Base-by-base conservation (phyloP, 2,888 invertebrate genomes). In the Notocelia uddmanniana region DNA sequence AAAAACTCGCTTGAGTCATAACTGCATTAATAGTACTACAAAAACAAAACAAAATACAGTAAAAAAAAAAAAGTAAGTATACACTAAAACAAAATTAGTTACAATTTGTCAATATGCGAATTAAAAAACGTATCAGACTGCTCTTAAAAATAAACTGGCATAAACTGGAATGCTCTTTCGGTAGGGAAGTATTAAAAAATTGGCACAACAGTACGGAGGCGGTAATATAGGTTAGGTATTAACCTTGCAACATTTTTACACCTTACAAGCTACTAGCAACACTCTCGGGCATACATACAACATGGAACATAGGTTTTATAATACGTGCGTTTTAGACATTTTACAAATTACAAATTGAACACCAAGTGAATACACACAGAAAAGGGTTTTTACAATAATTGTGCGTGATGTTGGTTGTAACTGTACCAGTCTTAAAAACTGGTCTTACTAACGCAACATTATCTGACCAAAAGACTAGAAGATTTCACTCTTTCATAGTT, bases 171-270 rank as follows among this genome's bases (percentile, higher is more conserved):
- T 72, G 72, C 54, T 68, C 64, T 63, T 59, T 72, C 75, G 75
- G 79, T 78, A 79, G 77, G 77, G 76, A 78, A 76, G 79, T 75
- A 78, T 83, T 81, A 79, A 83, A 85, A 85, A 85, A 86, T 89
- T 89, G 89, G 89, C 89, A 89, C 88, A 89, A 83, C 84, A 64
- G 69, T 72, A 59, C 62, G 68, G 74, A 78, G 76, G 89, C 89
- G 89, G 82, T 74, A 72, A 77, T 74, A 68, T 68, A 31, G 52
- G 76, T 77, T 74, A 73, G 76, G 77, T 79, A 75, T 75, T 78
- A 85, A 84, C 78, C 83, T 84, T 83, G 84, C 85, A 86, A 86
- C 85, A 84, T 83, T 84, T 86, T 83, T 83, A 87, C 81, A 84
- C 59, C 84, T 85, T 88, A 86, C 69, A 78, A 78, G 75, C 83